Conservation (phyloP, 2,888 invertebrate genomes). For the Drosophila planitibia region DNA sequence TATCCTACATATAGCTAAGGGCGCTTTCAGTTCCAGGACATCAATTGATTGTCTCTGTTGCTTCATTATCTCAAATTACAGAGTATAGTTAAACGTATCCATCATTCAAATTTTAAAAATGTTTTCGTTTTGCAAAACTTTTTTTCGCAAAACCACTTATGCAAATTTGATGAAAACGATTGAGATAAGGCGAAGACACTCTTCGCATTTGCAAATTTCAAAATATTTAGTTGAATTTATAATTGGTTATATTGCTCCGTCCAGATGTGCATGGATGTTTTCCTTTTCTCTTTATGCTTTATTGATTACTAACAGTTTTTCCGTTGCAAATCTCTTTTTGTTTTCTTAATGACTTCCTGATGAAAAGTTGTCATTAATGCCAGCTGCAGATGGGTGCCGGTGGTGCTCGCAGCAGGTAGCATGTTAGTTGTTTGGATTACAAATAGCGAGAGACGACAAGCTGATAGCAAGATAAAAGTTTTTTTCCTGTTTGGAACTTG, state of each 20-base stretch:
- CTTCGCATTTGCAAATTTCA: not conserved
- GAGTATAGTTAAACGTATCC: not conserved
- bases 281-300: not conserved
- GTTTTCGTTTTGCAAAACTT: not conserved
- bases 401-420: not conserved
- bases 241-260: constrained; percentile 41
- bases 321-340: constrained; percentile 13
- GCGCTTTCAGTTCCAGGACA: not conserved
- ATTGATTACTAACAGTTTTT: not conserved
- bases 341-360: constrained; percentile 59
- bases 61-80: not conserved
- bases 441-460: constrained; percentile 25
- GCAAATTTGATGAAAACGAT: not conserved
- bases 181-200: not conserved
- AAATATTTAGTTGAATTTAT: constrained; percentile 21
- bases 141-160: not conserved
- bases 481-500: constrained; percentile 46
- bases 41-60: not conserved
- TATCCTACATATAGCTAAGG: not conserved
- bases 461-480: not conserved
- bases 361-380: constrained; percentile 66
- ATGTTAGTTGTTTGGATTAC: not conserved
- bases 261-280: constrained; percentile 37
- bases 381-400: not conserved
- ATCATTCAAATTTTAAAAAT: not conserved